Base-by-base conservation (phyloP, 2,888 invertebrate genomes). In the Caenorhabditis sulstoni region DNA sequence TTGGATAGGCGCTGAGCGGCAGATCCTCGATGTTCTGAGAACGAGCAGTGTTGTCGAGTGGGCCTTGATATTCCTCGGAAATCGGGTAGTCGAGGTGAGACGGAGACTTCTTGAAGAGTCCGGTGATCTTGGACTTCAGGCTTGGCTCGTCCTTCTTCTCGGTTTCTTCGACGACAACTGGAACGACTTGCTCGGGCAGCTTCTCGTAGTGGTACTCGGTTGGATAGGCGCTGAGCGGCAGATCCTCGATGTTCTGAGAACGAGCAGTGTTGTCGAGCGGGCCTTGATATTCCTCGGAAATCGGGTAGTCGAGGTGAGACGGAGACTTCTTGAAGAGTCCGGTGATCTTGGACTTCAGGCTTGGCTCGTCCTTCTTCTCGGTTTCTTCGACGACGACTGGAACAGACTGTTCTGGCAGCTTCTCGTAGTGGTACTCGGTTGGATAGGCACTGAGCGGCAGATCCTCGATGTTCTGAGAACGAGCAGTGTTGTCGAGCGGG, bases 281-380 rank as follows among this genome's bases (percentile, higher is more conserved):
- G 49, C 61, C 61, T 2, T 47, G 57, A 20, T 67, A 67, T 9
- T 39, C 23, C 58, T 81, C 85, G 35, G 84, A 67, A 20, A 65
- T 18, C 50, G 81, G 84, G 58, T 82, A 79, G 64, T 86, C 79
- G 39, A 66, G 62, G 45, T 75, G 59, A 47, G 59, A 45, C 2
- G 59, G 45, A 16, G 81, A 59, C 37, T 68, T 79, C 67, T 82
- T 82, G 79, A 82, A 82, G 14, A 83, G 45, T 47, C 81, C 80
- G 29, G 80, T 57, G 39, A 81, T 52, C 67, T 81, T 78, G 49
- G 20, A 52, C 23, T 50, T 55, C 35, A 59, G 20, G 8, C 37
- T 50, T 45, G 55, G 65, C 11, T 79, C 59, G 16, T n/a, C 59
- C 59, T 59, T 59, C 59, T 64, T 64, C 64, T 53, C 64, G 41